Evolutionary conservation across 2,888 invertebrate species (phyloP).

Genomic region (Leucozona laternaria): DNA sequence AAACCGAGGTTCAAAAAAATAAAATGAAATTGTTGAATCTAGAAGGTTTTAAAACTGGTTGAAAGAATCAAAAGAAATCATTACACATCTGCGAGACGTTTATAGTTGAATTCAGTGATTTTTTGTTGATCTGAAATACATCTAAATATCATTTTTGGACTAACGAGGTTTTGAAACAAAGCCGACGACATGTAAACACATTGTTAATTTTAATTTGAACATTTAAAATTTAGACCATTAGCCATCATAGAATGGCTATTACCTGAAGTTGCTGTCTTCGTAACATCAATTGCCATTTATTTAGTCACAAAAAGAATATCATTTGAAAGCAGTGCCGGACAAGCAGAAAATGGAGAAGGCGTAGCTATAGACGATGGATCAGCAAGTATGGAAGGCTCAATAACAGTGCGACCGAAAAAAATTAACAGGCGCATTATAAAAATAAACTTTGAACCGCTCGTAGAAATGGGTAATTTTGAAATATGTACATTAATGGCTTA

Average conservation of each 20-base stretch:
- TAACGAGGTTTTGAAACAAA: no score
- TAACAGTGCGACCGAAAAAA: slow-evolving; percentile 66
- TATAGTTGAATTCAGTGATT: no score
- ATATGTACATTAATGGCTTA: no score
- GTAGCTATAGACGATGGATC: slow-evolving; percentile 48
- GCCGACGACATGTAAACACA: neutral
- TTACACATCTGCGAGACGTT: no score
- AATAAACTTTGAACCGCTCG: slow-evolving; percentile 80
- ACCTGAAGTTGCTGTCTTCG: slow-evolving; percentile 89
- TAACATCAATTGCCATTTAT: slow-evolving; percentile 85
- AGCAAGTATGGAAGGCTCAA: slow-evolving; percentile 27
- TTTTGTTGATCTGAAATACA: no score
- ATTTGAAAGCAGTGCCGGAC: slow-evolving; percentile 77
- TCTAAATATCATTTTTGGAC: no score
- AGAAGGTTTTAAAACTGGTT: no score
- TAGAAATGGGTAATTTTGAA: slow-evolving; percentile 80
- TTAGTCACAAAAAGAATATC: slow-evolving; percentile 84
- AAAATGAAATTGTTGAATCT: no score
- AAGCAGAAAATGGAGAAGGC: slow-evolving; percentile 79
- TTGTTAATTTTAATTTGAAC: neutral
- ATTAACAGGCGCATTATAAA: slow-evolving; percentile 77
- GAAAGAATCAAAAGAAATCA: no score
- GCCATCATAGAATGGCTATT: slow-evolving; percentile 89
- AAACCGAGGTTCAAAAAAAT: no score
- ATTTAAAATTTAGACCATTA: slow-evolving; percentile 84